A percentile compares a stretch with the other conserved stretches of the same genome.
Conservation (phyloP, 2,797 vertebrate genomes). For the Rallus crepitans region DNA sequence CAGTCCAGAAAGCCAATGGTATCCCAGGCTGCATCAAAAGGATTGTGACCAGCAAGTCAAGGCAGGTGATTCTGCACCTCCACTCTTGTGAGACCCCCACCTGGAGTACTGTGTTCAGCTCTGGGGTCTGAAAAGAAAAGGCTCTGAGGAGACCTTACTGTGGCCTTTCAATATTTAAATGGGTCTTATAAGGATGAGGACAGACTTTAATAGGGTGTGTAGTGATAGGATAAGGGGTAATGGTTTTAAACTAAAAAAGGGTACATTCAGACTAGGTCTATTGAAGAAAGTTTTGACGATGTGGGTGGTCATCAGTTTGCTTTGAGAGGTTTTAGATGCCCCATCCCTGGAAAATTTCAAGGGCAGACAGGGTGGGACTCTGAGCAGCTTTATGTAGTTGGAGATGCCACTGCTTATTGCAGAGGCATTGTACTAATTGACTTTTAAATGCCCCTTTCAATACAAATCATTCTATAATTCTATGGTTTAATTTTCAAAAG, state of each 20-base stretch:
- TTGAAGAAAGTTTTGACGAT: background rate
- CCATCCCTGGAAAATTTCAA: background rate
- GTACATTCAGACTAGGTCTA: background rate
- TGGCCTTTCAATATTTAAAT: background rate
- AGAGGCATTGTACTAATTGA: background rate
- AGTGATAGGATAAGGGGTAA: background rate
- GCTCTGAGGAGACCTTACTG: rapidly evolving
- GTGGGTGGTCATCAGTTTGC: background rate
- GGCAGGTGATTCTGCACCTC: background rate
- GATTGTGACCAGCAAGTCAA: background rate
- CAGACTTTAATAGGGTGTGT: background rate
- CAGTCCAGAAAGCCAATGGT: rapidly evolving
- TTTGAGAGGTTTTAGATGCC: background rate
- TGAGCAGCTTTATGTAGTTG: background rate
- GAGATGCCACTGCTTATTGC: background rate
- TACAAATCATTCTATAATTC: background rate
- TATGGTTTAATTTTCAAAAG: background rate
- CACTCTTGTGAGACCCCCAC: rapidly evolving
- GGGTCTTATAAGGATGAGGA: rapidly evolving
- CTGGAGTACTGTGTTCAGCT: background rate
- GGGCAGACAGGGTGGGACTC: rapidly evolving
- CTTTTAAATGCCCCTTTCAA: background rate
- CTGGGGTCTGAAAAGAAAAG: background rate
- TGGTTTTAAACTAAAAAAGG: background rate
- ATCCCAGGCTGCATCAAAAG: background rate